phyloP scores from a whole-genome alignment of 2,797 vertebrate genomes.

The Steatocranus sp. region DNA sequence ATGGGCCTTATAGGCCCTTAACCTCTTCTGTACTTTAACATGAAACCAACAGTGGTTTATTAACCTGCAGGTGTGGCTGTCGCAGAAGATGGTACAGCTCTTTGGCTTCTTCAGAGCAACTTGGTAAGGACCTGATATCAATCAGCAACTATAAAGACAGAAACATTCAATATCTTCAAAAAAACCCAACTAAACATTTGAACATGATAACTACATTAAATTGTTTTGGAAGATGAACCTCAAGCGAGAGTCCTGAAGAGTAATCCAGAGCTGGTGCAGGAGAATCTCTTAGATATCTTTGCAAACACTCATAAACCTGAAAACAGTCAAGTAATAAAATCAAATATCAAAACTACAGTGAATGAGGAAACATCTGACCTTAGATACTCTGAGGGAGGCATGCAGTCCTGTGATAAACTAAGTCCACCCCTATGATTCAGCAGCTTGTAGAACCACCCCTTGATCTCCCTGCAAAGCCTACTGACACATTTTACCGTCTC shows the following conservation, averaged over 20 bases:
- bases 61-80: conserved; percentile 84
- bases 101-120: conserved; percentile 78
- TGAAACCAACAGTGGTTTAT: neutral
- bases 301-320: conserved; percentile 91
- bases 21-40: neutral
- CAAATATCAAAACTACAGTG: neutral
- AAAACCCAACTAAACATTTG: neutral
- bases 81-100: conserved; percentile 83
- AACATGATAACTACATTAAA: accelerated
- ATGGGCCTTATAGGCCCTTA: neutral
- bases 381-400: neutral
- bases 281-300: conserved; percentile 72
- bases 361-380: neutral
- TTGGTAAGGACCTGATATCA: conserved; percentile 70
- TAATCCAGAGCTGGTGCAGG: conserved; percentile 72
- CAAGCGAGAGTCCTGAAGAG: conserved; percentile 75
- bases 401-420: neutral
- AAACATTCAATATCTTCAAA: neutral
- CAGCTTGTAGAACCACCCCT: neutral
- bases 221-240: conserved; percentile 69
- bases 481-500: neutral
- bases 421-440: neutral
- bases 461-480: neutral
- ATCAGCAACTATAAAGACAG: conserved; percentile 74
- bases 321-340: neutral